Conservation (phyloP, 2,797 vertebrate genomes). For the Phrynocephalus forsythii region DNA sequence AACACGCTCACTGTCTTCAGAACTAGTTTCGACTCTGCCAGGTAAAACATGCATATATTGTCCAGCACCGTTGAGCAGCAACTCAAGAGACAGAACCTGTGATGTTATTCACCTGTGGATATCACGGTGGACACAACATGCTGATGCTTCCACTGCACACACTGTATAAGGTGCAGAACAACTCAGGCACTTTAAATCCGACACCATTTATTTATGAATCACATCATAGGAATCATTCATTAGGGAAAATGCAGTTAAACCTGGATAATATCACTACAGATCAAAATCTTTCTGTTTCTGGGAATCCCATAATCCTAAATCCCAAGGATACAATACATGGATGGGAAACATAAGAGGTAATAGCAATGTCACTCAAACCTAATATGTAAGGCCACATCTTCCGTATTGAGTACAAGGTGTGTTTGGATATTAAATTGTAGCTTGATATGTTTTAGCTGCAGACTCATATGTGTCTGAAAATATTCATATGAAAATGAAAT, state of each 20-base stretch:
- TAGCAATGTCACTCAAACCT: not conserved
- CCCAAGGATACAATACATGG: not conserved
- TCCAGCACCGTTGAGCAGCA: not conserved
- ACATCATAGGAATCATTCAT: not conserved
- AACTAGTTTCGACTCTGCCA: not conserved
- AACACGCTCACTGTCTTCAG: not conserved
- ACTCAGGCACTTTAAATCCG: not conserved
- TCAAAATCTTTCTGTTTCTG: not conserved
- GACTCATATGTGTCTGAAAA: not conserved
- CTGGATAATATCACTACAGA: not conserved
- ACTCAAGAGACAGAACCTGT: constrained; percentile 6
- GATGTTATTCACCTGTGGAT: not conserved
- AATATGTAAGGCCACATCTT: not conserved
- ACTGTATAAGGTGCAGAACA: not conserved
- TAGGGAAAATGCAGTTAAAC: not conserved
- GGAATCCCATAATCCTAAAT: not conserved
- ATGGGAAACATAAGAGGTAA: not conserved
- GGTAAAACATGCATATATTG: not conserved
- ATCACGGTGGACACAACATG: not conserved
- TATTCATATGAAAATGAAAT: not conserved
- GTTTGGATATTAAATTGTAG: not conserved
- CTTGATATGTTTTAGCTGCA: not conserved
- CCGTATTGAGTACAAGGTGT: not conserved
- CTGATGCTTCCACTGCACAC: not conserved
- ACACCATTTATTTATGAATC: not conserved